Conservation (phyloP, 2,888 invertebrate genomes). For the Antheraea assamensis region DNA sequence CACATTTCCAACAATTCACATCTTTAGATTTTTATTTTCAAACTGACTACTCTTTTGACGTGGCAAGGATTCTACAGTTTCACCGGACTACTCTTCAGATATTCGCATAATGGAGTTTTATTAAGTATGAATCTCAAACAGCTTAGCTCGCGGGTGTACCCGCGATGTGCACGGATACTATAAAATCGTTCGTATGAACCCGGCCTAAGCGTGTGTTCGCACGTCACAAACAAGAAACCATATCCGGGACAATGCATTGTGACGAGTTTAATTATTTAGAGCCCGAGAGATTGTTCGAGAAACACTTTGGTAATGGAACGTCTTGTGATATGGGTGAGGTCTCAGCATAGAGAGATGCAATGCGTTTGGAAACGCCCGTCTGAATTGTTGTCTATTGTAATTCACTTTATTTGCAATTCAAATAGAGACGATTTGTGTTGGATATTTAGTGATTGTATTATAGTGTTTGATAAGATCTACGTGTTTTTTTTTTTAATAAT, state of each 20-base stretch:
- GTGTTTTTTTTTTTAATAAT: no score
- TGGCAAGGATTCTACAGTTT: no score
- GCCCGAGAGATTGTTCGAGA: constrained; percentile 45
- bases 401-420: not conserved
- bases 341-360: not conserved
- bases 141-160: no score
- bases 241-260: constrained; percentile 50
- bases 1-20: no score
- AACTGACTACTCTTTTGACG: no score
- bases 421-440: not conserved
- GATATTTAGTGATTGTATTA: no score
- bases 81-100: no score
- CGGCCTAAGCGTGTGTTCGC: constrained; percentile 35
- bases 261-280: constrained; percentile 71
- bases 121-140: no score
- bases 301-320: constrained; percentile 45
- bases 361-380: not conserved
- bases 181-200: constrained; percentile 21
- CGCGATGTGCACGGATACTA: no score
- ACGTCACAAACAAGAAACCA: constrained; percentile 54
- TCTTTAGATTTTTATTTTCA: no score
- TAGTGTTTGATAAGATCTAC: no score
- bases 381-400: not conserved
- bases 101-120: no score
- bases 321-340: constrained; percentile 28